phyloP scores from a whole-genome alignment of 2,113 vertebrate genomes.

The Cathartes aura region DNA sequence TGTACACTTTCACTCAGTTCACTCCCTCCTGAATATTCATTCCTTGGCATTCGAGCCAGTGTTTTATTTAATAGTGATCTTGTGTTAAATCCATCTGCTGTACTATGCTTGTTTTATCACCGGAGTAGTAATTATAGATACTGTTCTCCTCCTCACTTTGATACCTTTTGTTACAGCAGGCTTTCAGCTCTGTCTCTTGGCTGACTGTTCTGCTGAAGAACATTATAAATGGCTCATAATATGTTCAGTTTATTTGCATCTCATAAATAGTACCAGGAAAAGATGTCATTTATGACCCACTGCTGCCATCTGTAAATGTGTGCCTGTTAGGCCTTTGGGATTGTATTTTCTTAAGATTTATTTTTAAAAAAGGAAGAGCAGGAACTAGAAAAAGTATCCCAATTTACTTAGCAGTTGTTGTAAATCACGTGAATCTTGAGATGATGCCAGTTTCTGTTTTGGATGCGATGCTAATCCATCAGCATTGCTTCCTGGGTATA shows the following conservation, averaged over 20 bases:
- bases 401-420: conserved; percentile 20
- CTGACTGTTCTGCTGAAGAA: conserved; percentile 19
- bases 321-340: not conserved
- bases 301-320: conserved; percentile 32
- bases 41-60: not conserved
- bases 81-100: conserved; percentile 46
- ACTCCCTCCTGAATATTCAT: not conserved
- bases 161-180: conserved; percentile 59
- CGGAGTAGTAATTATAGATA: conserved; percentile 6
- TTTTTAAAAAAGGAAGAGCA: not conserved
- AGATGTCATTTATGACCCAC: conserved; percentile 35
- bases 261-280: conserved; percentile 42
- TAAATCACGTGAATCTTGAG: not conserved
- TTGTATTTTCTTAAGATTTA: conserved; percentile 17
- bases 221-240: conserved; percentile 41
- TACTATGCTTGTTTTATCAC: conserved; percentile 53
- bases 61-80: conserved; percentile 33
- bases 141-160: conserved; percentile 31
- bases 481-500: not conserved
- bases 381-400: conserved; percentile 12
- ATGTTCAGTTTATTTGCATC: conserved; percentile 21
- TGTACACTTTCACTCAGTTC: not conserved
- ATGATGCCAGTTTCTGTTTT: conserved; percentile 10
- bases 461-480: conserved; percentile 12
- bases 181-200: conserved; percentile 37